Conservation (phyloP, 2,888 invertebrate species). For the Eulithis prunata region DNA sequence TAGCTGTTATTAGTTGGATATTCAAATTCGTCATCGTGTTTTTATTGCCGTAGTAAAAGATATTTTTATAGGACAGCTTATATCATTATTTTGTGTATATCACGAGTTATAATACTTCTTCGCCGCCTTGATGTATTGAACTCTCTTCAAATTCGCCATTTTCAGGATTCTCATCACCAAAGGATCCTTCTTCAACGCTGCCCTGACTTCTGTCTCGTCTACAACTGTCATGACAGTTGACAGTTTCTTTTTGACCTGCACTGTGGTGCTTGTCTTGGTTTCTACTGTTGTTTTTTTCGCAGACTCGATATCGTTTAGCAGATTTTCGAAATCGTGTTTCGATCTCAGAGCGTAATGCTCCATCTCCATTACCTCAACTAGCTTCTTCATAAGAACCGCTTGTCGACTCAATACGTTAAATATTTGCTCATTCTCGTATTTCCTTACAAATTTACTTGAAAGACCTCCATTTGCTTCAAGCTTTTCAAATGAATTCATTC, state of each 20-base stretch:
- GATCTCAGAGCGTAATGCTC: conserved; percentile 21
- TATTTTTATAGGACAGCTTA: too few species aligned
- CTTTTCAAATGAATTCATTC: conserved; percentile 1
- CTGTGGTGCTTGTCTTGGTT: conserved; percentile 3
- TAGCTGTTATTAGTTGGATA: too few species aligned
- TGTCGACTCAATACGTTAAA: conserved; percentile 30
- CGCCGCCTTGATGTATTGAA: conserved; percentile 47
- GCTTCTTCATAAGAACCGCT: conserved; percentile 43
- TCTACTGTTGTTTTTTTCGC: conserved; percentile 7
- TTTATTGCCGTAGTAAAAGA: too few species aligned
- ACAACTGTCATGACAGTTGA: conserved; percentile 52
- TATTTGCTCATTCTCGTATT: conserved; percentile 19
- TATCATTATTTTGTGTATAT: background rate
- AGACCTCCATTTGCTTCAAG: background rate
- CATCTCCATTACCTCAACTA: conserved; percentile 37
- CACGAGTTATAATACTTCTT: conserved; percentile 29
- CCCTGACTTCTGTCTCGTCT: conserved; percentile 58
- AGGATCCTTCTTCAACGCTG: conserved; percentile 58
- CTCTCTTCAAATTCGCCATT: conserved; percentile 54
- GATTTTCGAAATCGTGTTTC: conserved; percentile 41
- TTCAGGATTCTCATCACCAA: conserved; percentile 60
- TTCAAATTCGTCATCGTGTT: too few species aligned
- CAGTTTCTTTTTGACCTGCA: conserved; percentile 1
- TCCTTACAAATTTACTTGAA: background rate
- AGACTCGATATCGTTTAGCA: conserved; percentile 34